Evolutionary conservation across 2,113 vertebrate genomes (phyloP).

Genomic region (Corythaixoides concolor): DNA sequence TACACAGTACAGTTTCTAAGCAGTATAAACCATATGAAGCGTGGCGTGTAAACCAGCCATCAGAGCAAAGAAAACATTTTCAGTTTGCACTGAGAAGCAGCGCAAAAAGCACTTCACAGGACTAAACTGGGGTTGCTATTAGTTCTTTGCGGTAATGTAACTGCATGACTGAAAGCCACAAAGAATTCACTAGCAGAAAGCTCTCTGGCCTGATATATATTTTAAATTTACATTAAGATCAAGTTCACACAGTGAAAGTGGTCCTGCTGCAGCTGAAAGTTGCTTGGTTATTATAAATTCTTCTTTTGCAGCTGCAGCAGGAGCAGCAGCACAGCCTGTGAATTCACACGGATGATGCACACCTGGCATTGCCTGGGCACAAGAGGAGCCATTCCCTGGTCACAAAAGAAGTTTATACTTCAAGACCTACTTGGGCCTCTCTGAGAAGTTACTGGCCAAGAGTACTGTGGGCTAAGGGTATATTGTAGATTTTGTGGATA

Average conservation of each 20-base stretch:
- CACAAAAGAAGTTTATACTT: not conserved
- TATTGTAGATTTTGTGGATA: not conserved
- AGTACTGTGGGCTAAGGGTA: not conserved
- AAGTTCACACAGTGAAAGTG: not conserved
- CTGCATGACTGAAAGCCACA: conserved; percentile 6
- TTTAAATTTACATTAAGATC: not conserved
- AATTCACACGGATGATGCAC: not conserved
- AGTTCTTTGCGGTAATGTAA: not conserved
- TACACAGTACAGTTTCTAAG: not conserved
- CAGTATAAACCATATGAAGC: not conserved
- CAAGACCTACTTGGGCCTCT: not conserved
- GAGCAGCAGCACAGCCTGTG: not conserved
- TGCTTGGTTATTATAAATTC: not conserved
- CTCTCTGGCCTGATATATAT: not conserved
- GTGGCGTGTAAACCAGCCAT: not conserved
- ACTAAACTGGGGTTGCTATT: not conserved
- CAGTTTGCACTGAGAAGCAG: not conserved
- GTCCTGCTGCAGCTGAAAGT: not conserved
- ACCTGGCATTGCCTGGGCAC: not conserved
- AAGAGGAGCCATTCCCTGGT: not conserved
- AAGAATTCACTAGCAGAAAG: not conserved
- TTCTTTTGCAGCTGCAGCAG: not conserved
- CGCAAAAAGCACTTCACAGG: not conserved
- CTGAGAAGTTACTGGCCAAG: not conserved
- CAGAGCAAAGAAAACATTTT: not conserved